Base-by-base conservation (phyloP, 2,888 invertebrate species). In the Lissocephala sabroskyi region DNA sequence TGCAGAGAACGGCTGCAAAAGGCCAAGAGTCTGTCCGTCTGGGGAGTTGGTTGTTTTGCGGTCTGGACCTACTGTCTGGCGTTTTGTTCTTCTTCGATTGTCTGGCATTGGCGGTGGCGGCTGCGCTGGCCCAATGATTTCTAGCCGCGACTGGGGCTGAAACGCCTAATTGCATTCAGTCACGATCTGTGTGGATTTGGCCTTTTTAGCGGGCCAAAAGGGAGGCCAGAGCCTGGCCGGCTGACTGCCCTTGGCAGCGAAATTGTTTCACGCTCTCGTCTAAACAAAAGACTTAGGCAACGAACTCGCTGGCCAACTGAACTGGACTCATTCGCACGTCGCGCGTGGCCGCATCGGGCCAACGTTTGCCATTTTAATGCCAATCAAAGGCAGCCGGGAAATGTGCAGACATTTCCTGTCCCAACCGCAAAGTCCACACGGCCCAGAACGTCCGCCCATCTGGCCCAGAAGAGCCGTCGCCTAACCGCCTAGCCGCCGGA, bases 111-210 rank as follows among this genome's bases (percentile, higher is more conserved):
- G 6, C 11, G 13, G 28, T n/a, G n/a, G 49, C 29, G 36, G 29
- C 13, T 28, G 13, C 11, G 29, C 13, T 28, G 13, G 6, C 35
- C 33, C 33, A 33, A 35, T 35, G 35, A 35, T 19, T 10, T 61
- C 49, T 41, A 42, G 17, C 40, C 43, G 11, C 16, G 23, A n/a
- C 40, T 46, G 43, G 43, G 26, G 52, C 36, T 43, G 52, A 52
- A 35, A 43, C 56, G 65, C 79, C 82, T 79, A 80, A 80, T 80
- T 80, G 81, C 76, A 77, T 77, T 66, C 59, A 74, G 82, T 80
- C 79, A 80, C 79, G 79, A 81, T 67, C 64, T 64, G 41, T 54
- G 70, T n/a, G n/a, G n/a, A n/a, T n/a, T n/a, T n/a, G n/a, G n/a
- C n/a, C 57, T 49, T 46, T 46, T 59, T 56, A 55, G 53, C 56